A percentile compares a stretch with the other conserved stretches of the same genome.
These are phyloP conservation scores for Aphis craccivora DNA, from an alignment of 1,140 invertebrate genomes.

Conservation along the genomic window DNA sequence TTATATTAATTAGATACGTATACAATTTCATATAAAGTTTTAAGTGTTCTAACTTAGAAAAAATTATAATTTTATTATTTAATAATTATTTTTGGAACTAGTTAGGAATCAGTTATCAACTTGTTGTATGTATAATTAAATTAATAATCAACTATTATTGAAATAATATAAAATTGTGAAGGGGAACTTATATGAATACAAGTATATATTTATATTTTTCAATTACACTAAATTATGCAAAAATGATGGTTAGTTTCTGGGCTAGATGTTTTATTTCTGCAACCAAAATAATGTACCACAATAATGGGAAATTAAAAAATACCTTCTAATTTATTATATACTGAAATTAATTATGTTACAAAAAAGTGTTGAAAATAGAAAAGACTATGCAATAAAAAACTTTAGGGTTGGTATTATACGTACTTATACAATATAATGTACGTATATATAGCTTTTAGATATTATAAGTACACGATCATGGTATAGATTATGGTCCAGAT, in stretches of 20 bases:
- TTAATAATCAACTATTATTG: neutral
- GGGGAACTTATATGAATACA: neutral
- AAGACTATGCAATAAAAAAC: neutral
- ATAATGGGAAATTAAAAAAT: neutral
- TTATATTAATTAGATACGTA: neutral
- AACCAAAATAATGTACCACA: neutral
- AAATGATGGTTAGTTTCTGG: neutral
- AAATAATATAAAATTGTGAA: neutral
- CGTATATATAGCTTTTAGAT: no score
- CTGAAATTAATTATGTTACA: neutral
- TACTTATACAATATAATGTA: neutral
- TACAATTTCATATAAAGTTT: neutral
- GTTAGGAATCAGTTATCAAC: neutral
- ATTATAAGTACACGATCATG: neutral
- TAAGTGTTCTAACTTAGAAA: no score
- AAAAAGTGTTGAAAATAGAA: neutral
- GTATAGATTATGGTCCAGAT: neutral
- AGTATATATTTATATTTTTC: neutral
- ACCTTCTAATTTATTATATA: neutral
- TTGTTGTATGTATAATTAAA: neutral
- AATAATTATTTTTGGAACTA: neutral
- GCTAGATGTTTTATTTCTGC: neutral
- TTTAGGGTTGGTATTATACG: neutral
- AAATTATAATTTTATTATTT: neutral
- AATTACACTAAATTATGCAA: neutral